Evolutionary conservation across 2,797 vertebrate genomes (phyloP), one percentile per base, ranked within the genome.

Genomic region (Rhinatrema bivittatum): DNA sequence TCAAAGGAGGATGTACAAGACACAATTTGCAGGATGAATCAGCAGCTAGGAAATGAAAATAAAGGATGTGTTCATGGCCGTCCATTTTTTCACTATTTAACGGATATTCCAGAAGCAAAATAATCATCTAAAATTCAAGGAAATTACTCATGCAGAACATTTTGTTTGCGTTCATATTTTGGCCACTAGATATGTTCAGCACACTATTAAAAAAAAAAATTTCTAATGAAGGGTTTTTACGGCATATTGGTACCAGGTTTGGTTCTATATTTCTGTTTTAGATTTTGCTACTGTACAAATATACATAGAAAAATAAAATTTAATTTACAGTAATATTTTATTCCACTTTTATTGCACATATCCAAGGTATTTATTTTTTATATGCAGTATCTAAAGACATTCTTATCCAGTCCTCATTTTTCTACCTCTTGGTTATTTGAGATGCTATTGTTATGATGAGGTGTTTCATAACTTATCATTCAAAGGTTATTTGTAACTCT

Each of bases 51-150:
- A 52, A 76, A 72, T 58, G 69, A 72, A 56, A 72, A 53, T 46
- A 78, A 64, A 56, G 73, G 56, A 38, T 99, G 94, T 55, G 84
- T 97, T 71, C 94, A 99, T 14, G 90, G 89, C 26, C 86, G 81
- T 20, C 87, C 89, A 3, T 94, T 97, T 72, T 81, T 92, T 55
- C 88, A 91, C 68, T 73, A 82, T 60, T 81, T 99, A 47, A 67
- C 56, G 24, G 76, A 89, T 50, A 48, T 96, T 64, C 91, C 94
- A 13, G 60, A 74, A 20, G 73, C 30, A 12, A 70, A 86, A 2
- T 36, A 73, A 61, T 71, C 85, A 32, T 42, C 42, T 46, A 31
- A 46, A 16, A 46, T 55, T 57, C 52, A 44, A 1, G 42, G 60
- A 64, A 53, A 56, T 67, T 55, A 44, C 3, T 56, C 32, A 61